Evolutionary conservation across 1,140 invertebrate genomes (phyloP).

Genomic region (Varroa destructor): DNA sequence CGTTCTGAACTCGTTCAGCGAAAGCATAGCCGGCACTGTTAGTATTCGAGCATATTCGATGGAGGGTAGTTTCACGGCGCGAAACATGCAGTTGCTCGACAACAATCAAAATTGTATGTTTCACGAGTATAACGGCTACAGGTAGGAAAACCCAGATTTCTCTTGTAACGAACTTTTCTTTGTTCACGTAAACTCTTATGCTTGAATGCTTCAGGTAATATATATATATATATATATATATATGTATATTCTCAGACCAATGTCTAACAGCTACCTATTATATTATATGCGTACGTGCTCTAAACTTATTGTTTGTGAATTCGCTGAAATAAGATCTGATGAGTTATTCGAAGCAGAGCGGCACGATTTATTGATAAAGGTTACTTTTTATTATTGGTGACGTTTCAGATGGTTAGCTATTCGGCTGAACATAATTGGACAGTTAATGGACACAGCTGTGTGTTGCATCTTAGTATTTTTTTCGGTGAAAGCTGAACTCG

Average conservation of each 20-base stretch:
- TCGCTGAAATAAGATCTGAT: too few relatives aligned
- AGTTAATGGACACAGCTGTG: constrained; percentile 36
- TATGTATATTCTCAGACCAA: not conserved
- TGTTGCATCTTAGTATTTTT: constrained; percentile 36
- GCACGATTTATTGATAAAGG: not conserved
- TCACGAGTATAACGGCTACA: constrained; percentile 31
- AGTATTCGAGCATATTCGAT: constrained; percentile 42
- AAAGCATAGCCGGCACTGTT: constrained; percentile 41
- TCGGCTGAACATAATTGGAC: constrained; percentile 33
- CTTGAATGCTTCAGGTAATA: not conserved
- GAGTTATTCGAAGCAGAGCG: not conserved
- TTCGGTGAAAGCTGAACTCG: constrained; percentile 32
- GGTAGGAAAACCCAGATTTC: constrained; percentile 23
- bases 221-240: not conserved
- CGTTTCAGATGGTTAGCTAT: constrained; percentile 27
- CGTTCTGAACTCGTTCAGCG: constrained; percentile 46
- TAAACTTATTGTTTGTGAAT: too few relatives aligned
- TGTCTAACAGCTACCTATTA: not conserved
- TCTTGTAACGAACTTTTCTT: not conserved
- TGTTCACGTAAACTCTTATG: not conserved
- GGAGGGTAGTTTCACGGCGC: constrained; percentile 37
- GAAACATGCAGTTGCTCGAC: constrained; percentile 38
- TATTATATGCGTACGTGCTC: not conserved
- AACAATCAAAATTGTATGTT: constrained; percentile 39
- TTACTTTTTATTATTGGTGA: not conserved